A percentile compares a stretch with the other conserved stretches of the same genome.
phyloP scores from a whole-genome alignment of 2,113 vertebrate genomes.

The Potamarius usumacintae region DNA sequence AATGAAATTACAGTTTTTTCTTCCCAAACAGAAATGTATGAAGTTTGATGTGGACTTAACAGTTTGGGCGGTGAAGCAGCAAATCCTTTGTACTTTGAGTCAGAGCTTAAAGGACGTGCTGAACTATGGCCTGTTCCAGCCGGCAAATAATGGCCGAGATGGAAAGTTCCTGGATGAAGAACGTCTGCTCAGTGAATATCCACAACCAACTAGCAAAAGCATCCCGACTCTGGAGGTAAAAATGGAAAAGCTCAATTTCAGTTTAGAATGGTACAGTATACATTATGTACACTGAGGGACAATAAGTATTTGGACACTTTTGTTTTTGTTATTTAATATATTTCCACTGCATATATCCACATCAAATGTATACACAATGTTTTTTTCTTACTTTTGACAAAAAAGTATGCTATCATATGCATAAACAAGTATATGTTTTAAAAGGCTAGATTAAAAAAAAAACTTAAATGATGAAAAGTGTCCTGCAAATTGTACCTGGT shows the following conservation, averaged over 20 bases:
- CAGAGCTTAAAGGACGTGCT: constrained; percentile 93
- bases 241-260: background rate
- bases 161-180: constrained; percentile 95
- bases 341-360: background rate
- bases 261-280: background rate
- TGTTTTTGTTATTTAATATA: background rate
- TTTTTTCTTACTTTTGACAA: background rate
- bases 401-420: background rate
- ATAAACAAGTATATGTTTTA: background rate
- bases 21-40: constrained; percentile 85
- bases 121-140: constrained; percentile 95
- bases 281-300: too few species aligned
- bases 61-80: constrained; percentile 90
- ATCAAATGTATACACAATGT: background rate
- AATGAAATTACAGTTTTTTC: background rate
- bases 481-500: too few species aligned
- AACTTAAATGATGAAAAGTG: too few species aligned
- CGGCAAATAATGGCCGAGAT: constrained; percentile 81
- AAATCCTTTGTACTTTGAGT: constrained; percentile 85
- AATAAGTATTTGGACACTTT: background rate
- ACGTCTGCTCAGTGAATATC: constrained; percentile 84
- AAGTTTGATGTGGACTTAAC: constrained; percentile 87
- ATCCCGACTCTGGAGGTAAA: constrained; percentile 89
- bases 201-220: constrained; percentile 81
- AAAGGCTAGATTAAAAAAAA: background rate